Evolutionary conservation across 2,888 invertebrate species (phyloP).

Genomic region (Orthonevra nobilis): DNA sequence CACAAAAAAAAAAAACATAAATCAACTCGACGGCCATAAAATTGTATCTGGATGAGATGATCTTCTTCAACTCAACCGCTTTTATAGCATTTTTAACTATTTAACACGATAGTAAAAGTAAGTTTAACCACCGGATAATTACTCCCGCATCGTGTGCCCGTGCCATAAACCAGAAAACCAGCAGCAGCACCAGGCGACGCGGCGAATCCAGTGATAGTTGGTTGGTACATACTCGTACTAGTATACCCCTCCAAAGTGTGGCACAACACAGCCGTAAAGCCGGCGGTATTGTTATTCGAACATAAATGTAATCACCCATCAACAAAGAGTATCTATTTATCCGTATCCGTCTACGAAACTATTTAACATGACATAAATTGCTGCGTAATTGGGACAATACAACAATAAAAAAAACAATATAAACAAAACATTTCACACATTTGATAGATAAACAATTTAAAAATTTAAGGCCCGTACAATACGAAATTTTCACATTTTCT

Average conservation of each 20-base stretch:
- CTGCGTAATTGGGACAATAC: constrained; percentile 51
- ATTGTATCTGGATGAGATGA: constrained; percentile 60
- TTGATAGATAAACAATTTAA: constrained; percentile 5
- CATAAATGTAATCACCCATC: constrained; percentile 44
- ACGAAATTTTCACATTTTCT: constrained; percentile 1
- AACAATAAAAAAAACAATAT: background rate
- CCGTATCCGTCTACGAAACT: constrained; percentile 35
- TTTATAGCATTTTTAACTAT: constrained; percentile 69
- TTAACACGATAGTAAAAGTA: constrained; percentile 70
- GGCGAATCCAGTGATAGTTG: constrained; percentile 4
- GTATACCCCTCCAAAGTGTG: constrained; percentile 16
- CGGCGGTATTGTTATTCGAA: constrained; percentile 46
- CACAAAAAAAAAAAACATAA: constrained; percentile 51
- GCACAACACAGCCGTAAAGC: constrained; percentile 17
- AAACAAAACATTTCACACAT: background rate
- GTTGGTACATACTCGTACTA: background rate
- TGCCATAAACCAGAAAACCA: constrained; percentile 55
- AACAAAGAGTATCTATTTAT: constrained; percentile 30
- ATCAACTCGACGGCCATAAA: constrained; percentile 64
- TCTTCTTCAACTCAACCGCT: constrained; percentile 50
- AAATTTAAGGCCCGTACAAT: background rate
- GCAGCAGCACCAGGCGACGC: background rate
- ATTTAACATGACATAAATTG: constrained; percentile 49
- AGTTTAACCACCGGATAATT: constrained; percentile 69
- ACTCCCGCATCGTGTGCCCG: constrained; percentile 61